Conservation (phyloP, 2,797 vertebrate genomes). For the Argyrosomus regius region DNA sequence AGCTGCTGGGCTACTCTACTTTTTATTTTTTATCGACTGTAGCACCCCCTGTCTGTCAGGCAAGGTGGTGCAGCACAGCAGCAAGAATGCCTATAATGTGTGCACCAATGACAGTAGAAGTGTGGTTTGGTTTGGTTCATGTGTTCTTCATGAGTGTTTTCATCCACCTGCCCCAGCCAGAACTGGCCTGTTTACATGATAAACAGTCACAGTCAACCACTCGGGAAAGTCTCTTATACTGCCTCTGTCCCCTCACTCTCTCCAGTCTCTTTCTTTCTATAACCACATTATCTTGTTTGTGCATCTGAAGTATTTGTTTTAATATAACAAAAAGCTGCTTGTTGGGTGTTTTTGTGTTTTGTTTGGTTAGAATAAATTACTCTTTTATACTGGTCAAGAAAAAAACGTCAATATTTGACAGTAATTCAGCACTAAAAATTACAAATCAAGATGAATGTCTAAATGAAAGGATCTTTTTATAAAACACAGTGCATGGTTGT, state of each 20-base stretch:
- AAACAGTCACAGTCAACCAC: conserved; percentile 33
- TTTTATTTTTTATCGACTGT: conserved; percentile 5
- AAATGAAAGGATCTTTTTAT: neutral
- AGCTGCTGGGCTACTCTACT: neutral
- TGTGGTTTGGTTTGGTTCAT: too few species aligned
- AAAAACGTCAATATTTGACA: neutral
- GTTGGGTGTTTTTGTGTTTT: conserved; percentile 4
- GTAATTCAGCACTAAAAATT: neutral
- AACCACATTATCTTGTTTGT: neutral
- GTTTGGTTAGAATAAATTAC: neutral
- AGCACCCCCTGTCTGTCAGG: conserved; percentile 41
- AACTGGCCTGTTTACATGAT: conserved; percentile 50
- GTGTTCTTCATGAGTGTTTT: neutral
- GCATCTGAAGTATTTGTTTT: conserved; percentile 24
- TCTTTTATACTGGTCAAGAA: neutral
- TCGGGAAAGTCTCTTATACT: conserved; percentile 27
- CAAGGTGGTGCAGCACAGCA: neutral
- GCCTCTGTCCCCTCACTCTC: neutral
- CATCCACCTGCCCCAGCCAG: conserved; percentile 32
- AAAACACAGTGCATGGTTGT: neutral
- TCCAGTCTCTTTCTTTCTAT: neutral
- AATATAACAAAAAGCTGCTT: conserved; percentile 27
- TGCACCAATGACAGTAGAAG: too few species aligned
- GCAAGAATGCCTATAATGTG: too few species aligned
- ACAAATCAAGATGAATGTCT: neutral